phyloP scores from a whole-genome alignment of 2,888 invertebrate species.

The Isoperla grammatica region DNA sequence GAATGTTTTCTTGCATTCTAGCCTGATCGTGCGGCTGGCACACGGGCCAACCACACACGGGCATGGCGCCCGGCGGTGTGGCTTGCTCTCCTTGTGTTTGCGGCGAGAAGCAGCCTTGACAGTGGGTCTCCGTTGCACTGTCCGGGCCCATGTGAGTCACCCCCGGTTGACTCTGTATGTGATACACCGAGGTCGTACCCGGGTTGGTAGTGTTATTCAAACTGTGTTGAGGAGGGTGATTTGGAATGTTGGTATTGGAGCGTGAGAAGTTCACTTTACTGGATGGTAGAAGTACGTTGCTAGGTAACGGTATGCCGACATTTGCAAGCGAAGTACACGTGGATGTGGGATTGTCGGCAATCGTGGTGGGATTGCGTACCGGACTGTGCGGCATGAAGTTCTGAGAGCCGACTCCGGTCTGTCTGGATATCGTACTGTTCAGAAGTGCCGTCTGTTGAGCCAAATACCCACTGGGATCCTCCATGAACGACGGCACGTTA shows the following conservation, averaged over 20 bases:
- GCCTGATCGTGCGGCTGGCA: no score
- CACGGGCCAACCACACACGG: no score
- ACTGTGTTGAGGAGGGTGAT: neutral
- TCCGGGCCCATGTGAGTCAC: constrained; percentile 19
- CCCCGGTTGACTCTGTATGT: no score
- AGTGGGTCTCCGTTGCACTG: constrained; percentile 36
- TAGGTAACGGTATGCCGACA: constrained; percentile 29
- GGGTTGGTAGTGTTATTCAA: no score
- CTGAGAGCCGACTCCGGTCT: constrained; percentile 41
- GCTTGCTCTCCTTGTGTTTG: constrained; percentile 36
- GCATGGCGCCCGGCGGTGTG: no score
- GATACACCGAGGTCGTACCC: no score
- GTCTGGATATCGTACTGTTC: constrained; percentile 73
- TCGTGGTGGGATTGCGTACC: constrained; percentile 41
- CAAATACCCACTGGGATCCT: constrained; percentile 85
- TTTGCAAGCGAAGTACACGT: constrained; percentile 3
- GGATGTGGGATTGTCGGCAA: neutral
- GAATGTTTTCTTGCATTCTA: neutral
- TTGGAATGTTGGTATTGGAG: constrained; percentile 19
- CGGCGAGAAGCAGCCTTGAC: constrained; percentile 38
- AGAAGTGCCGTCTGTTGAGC: constrained; percentile 85
- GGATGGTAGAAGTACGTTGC: constrained; percentile 26
- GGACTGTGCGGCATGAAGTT: constrained; percentile 34
- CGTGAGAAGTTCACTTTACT: constrained; percentile 13
- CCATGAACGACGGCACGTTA: constrained; percentile 72